phyloP scores from a whole-genome alignment of 92 coral and sea anemone species.

The Parazoanthus darwini region DNA sequence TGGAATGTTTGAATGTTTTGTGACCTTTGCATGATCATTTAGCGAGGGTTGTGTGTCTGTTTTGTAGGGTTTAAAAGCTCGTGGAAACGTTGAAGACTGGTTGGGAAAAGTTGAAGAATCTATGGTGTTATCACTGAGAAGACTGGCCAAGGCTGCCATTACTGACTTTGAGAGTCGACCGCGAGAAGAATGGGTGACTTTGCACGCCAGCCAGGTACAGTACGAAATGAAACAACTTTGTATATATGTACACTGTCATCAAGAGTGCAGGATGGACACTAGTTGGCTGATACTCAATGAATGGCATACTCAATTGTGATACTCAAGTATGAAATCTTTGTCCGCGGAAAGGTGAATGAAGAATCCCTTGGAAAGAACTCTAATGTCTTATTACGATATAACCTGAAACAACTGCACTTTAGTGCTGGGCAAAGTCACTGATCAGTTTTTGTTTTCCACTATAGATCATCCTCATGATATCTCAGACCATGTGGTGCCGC shows the following conservation, averaged over 20 bases:
- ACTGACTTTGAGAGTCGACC: conserved; percentile 91
- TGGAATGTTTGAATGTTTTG: background rate
- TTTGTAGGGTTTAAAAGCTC: conserved; percentile 92
- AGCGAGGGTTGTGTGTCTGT: background rate
- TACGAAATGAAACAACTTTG: conserved; percentile 4
- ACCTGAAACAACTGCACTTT: too few relatives aligned
- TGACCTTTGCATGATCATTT: background rate
- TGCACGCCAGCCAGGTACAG: conserved; percentile 98
- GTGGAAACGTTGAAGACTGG: conserved; percentile 99
- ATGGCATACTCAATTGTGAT: too few relatives aligned
- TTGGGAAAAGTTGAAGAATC: conserved; percentile 98
- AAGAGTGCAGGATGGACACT: too few relatives aligned
- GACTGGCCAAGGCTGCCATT: conserved; percentile 85
- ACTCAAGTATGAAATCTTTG: too few relatives aligned
- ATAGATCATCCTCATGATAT: conserved; percentile 85
- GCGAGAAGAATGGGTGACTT: conserved; percentile 96
- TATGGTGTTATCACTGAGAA: conserved; percentile 88
- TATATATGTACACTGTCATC: too few relatives aligned
- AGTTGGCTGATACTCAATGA: too few relatives aligned
- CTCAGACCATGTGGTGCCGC: conserved; percentile 99
- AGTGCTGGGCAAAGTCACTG: background rate
- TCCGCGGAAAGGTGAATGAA: background rate
- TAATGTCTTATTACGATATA: background rate
- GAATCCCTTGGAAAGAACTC: background rate
- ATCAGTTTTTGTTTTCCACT: background rate